Evolutionary conservation across 2,888 invertebrate genomes (phyloP).

Genomic region (Itoplectis maculator): DNA sequence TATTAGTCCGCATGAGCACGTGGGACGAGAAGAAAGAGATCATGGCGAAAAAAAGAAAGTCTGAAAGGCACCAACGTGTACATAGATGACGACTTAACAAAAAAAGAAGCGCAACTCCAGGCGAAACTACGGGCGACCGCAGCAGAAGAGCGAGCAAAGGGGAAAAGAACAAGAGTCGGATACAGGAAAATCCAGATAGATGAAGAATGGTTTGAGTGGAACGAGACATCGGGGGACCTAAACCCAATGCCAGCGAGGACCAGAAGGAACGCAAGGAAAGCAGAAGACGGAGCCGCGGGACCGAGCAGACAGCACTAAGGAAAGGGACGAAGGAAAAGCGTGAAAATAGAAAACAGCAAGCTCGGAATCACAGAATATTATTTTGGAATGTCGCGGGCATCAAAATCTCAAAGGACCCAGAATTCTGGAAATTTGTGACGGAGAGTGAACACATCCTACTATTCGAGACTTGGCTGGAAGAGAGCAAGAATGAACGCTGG

Average conservation of each 20-base stretch:
- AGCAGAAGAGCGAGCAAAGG: not conserved
- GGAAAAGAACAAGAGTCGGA: not conserved
- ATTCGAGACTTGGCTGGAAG: too few species aligned
- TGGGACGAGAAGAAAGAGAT: conserved; percentile 2
- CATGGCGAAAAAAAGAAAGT: not conserved
- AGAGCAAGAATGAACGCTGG: too few species aligned
- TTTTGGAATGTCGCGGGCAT: not conserved
- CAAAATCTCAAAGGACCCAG: not conserved
- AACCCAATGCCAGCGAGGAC: not conserved
- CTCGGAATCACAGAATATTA: not conserved
- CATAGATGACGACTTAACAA: not conserved
- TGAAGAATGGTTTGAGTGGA: not conserved
- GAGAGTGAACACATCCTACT: too few species aligned
- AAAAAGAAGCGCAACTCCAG: not conserved
- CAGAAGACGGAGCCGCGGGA: not conserved
- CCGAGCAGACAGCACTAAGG: not conserved
- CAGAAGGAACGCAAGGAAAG: not conserved
- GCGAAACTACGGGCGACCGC: not conserved
- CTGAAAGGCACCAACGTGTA: not conserved
- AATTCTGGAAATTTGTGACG: not conserved
- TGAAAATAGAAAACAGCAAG: not conserved
- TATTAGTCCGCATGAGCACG: not conserved
- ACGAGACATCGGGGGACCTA: not conserved
- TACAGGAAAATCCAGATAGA: not conserved
- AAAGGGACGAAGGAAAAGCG: not conserved